Percentiles rank a stretch among this genome's conserved stretches.
Evolutionary conservation across 2,888 invertebrate species (phyloP).

Genomic region (Oligia latruncula): DNA sequence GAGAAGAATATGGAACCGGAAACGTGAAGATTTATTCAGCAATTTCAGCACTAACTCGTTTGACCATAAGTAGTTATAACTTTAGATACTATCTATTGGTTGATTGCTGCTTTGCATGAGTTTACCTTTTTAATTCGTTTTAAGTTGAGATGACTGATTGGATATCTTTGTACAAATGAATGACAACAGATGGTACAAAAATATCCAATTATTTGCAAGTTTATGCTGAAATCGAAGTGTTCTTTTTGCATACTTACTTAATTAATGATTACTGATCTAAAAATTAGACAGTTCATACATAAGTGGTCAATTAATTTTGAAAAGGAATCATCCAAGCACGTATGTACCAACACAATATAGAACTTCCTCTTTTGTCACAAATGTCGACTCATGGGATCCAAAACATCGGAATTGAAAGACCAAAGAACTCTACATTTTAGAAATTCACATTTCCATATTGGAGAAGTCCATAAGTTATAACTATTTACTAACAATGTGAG

Average conservation of each 20-base stretch:
- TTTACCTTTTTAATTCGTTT: background rate
- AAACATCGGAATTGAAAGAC: conserved; percentile 8
- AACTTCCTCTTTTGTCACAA: conserved; percentile 15
- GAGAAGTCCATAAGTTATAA: conserved; percentile 44
- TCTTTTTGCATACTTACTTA: background rate
- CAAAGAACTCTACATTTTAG: conserved; percentile 55
- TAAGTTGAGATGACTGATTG: too few species aligned
- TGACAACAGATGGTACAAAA: background rate
- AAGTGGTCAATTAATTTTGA: background rate
- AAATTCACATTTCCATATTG: conserved; percentile 64
- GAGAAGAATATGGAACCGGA: background rate
- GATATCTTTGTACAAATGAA: too few species aligned
- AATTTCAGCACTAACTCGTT: background rate
- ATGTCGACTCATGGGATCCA: conserved; percentile 6
- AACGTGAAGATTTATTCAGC: background rate
- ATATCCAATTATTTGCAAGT: background rate
- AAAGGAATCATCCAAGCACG: background rate
- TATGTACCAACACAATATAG: background rate
- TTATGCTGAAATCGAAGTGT: background rate
- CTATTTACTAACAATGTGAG: conserved; percentile 62
- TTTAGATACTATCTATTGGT: background rate
- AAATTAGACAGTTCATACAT: background rate
- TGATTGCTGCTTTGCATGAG: background rate
- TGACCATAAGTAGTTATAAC: background rate
- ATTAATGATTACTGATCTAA: conserved; percentile 1